phyloP scores from a whole-genome alignment of 53 echinoderm and acorn worm genomes.

The Zoroaster sp. region DNA sequence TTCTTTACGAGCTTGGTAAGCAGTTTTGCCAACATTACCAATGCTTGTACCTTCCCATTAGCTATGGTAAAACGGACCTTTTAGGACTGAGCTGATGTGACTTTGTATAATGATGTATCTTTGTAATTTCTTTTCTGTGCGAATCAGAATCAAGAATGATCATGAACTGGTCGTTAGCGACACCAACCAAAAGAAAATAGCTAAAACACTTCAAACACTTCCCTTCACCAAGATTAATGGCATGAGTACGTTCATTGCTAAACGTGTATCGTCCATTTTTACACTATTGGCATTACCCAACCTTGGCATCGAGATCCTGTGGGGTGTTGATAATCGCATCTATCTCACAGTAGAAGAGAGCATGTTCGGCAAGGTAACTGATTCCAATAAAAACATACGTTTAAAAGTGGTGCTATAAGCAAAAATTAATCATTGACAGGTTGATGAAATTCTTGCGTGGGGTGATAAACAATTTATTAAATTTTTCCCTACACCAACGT shows the following conservation, averaged over 20 bases:
- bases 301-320: constrained; percentile 18
- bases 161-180: background rate
- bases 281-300: background rate
- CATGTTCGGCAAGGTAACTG: constrained; percentile 30
- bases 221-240: background rate
- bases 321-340: constrained; percentile 31
- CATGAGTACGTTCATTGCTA: background rate
- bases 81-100: too few relatives aligned
- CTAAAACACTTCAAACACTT: background rate
- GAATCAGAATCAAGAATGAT: background rate
- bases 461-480: too few relatives aligned
- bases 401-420: too few relatives aligned
- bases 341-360: background rate
- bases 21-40: too few relatives aligned
- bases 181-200: background rate
- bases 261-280: constrained; percentile 13
- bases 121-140: background rate
- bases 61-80: too few relatives aligned
- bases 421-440: too few relatives aligned
- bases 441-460: too few relatives aligned
- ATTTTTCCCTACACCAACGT: too few relatives aligned
- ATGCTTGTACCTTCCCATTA: too few relatives aligned
- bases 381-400: too few relatives aligned
- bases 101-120: background rate
- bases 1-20: too few relatives aligned